These are phyloP conservation scores for Leptinotarsa tumamoca DNA, from an alignment of 2,888 invertebrate species.

Conservation along the genomic window DNA sequence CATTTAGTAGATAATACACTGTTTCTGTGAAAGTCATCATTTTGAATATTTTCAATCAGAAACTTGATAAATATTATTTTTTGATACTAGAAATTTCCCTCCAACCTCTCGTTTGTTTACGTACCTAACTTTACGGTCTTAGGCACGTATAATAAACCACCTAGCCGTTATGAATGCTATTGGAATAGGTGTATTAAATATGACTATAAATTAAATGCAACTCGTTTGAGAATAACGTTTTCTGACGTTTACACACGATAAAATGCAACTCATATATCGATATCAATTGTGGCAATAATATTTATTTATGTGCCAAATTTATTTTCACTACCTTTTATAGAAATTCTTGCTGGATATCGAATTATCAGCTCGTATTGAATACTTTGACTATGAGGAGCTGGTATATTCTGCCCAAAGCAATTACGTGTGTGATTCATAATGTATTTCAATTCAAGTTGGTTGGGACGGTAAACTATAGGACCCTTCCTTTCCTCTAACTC, in stretches of 20 bases:
- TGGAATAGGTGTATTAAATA: conserved; percentile 24
- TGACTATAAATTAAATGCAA: conserved; percentile 22
- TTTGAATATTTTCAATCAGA: not conserved
- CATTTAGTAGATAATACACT: too few species aligned
- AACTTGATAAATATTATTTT: not conserved
- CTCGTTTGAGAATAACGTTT: conserved; percentile 23
- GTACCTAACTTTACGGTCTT: not conserved
- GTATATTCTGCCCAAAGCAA: too few species aligned
- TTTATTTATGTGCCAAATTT: not conserved
- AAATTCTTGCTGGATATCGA: not conserved
- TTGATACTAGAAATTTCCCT: not conserved
- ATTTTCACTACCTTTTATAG: conserved; percentile 7
- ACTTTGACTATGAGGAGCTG: not conserved
- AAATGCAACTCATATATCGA: conserved; percentile 20
- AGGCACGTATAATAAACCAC: conserved; percentile 15
- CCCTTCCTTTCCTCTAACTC: too few species aligned
- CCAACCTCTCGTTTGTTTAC: not conserved
- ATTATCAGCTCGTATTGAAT: not conserved
- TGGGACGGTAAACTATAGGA: too few species aligned
- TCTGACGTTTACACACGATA: conserved; percentile 28
- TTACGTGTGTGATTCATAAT: too few species aligned
- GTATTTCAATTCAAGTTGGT: too few species aligned
- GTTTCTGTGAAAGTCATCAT: not conserved
- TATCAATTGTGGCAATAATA: conserved; percentile 4
- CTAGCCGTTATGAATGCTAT: conserved; percentile 18